A percentile compares a stretch with the other conserved stretches of the same genome.
phyloP scores from a whole-genome alignment of 2,888 invertebrate species.

The Scaptomyza tumidula region DNA sequence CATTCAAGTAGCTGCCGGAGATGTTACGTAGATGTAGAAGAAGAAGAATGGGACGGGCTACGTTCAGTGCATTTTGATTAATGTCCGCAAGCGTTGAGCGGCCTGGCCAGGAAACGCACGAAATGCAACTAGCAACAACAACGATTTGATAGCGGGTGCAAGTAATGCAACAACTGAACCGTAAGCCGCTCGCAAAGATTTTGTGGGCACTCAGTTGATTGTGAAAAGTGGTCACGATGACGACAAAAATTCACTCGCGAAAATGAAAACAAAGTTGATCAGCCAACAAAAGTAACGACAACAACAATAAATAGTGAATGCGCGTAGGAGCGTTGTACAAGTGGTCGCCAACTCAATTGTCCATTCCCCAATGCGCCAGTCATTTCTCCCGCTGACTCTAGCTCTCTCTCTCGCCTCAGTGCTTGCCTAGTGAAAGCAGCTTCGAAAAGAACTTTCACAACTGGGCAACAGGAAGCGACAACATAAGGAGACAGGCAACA shows the following conservation, averaged over 20 bases:
- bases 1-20: constrained; percentile 33
- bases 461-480: neutral
- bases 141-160: constrained; percentile 25
- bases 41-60: constrained; percentile 13
- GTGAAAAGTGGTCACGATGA: constrained; percentile 78
- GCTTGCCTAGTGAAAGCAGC: constrained; percentile 20
- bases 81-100: constrained; percentile 68
- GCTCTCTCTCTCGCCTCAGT: neutral
- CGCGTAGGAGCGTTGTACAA: constrained; percentile 20
- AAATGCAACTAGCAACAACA: constrained; percentile 32
- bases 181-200: constrained; percentile 56
- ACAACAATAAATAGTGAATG: constrained; percentile 12
- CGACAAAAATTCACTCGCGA: constrained; percentile 70
- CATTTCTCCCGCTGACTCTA: neutral
- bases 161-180: constrained; percentile 31
- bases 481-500: constrained; percentile 1
- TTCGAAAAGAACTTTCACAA: constrained; percentile 57
- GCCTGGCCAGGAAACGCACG: constrained; percentile 30
- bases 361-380: constrained; percentile 1
- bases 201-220: constrained; percentile 64
- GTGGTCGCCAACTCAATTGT: constrained; percentile 25
- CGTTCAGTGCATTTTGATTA: constrained; percentile 70
- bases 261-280: constrained; percentile 74
- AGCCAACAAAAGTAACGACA: constrained; percentile 3
- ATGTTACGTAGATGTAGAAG: constrained; percentile 21